Conservation (phyloP, 2,888 invertebrate genomes). For the Apamea anceps region DNA sequence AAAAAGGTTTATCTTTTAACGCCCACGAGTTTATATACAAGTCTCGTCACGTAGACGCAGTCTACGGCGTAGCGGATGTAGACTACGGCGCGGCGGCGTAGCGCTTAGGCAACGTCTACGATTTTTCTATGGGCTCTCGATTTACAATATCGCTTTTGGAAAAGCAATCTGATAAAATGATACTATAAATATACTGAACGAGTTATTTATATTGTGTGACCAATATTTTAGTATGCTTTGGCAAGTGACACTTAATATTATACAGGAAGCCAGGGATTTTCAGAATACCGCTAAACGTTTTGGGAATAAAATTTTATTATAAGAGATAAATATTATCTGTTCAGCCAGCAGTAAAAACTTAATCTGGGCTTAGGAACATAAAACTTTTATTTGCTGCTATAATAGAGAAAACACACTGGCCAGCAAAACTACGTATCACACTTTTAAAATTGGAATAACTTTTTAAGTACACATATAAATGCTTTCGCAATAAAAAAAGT, state of each 20-base stretch:
- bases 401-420: not conserved
- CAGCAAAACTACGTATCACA: no score
- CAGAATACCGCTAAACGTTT: not conserved
- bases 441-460: no score
- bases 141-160: slow-evolving; percentile 10
- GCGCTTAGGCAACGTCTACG: slow-evolving; percentile 26
- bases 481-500: no score
- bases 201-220: not conserved
- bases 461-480: no score
- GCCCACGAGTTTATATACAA: slow-evolving; percentile 17
- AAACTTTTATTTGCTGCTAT: not conserved
- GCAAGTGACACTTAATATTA: slow-evolving; percentile 6
- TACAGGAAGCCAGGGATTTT: not conserved
- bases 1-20: slow-evolving; percentile 25
- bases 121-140: slow-evolving; percentile 2
- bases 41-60: slow-evolving; percentile 33
- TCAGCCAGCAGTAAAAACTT: not conserved
- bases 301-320: not conserved
- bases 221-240: not conserved
- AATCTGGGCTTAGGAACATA: no score
- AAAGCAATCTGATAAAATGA: slow-evolving; percentile 31
- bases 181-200: slow-evolving; percentile 11
- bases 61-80: slow-evolving; percentile 43
- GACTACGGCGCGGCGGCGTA: slow-evolving; percentile 50
- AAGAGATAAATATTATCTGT: not conserved